phyloP scores from a whole-genome alignment of 2,888 invertebrate genomes.

The Dysmachus trigonus region DNA sequence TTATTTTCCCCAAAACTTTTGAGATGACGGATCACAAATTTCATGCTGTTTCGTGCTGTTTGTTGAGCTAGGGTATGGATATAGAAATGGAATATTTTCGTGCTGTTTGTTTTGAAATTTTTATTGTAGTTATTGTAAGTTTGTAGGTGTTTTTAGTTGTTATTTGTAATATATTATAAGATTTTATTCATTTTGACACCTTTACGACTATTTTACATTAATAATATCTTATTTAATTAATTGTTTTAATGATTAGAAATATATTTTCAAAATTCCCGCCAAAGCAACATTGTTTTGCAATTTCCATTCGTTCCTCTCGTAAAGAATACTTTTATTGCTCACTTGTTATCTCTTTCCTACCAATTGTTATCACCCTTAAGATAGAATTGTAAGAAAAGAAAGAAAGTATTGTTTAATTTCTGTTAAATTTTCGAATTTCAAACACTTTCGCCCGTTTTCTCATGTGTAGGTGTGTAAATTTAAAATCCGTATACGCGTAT shows the following conservation, averaged over 20 bases:
- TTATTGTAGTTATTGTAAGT: neutral
- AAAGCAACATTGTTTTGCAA: neutral
- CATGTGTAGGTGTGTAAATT: neutral
- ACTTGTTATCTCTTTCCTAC: neutral
- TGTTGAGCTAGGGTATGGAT: neutral
- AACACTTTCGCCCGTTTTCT: neutral
- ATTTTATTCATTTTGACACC: neutral
- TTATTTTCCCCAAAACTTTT: slow-evolving; percentile 69
- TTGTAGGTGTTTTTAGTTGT: neutral
- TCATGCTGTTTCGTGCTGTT: slow-evolving; percentile 8
- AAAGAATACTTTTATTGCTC: neutral
- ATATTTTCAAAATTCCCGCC: neutral
- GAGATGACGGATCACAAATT: slow-evolving; percentile 4
- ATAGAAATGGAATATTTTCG: neutral
- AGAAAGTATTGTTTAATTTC: neutral
- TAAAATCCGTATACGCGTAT: neutral
- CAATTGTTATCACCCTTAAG: neutral
- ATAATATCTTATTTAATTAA: neutral
- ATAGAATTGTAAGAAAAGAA: neutral
- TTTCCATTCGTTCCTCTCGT: neutral
- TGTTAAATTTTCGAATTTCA: neutral
- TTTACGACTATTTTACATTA: neutral
- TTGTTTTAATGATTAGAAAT: neutral
- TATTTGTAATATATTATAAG: neutral
- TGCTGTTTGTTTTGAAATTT: neutral